A percentile compares a stretch with the other conserved stretches of the same genome.
phyloP scores from a whole-genome alignment of 1,140 invertebrate genomes.

The Drosophila bocqueti region DNA sequence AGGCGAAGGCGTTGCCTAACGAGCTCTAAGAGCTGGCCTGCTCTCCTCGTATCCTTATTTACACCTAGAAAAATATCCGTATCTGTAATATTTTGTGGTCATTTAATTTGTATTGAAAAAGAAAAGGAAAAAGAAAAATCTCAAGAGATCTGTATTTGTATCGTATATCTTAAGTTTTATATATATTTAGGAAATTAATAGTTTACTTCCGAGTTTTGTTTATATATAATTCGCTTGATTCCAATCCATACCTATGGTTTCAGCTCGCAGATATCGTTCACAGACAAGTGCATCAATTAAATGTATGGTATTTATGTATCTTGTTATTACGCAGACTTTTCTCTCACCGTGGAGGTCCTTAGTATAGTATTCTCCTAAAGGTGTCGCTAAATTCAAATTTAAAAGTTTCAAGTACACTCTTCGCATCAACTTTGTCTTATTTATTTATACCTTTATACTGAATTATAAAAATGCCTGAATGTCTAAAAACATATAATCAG shows the following conservation, averaged over 20 bases:
- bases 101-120: too few relatives aligned
- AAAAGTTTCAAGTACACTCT: neutral
- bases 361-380: neutral
- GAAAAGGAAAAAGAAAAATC: too few relatives aligned
- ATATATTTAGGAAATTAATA: too few relatives aligned
- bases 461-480: neutral
- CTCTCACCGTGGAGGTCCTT: neutral
- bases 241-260: too few relatives aligned
- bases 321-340: neutral
- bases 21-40: conserved; percentile 48
- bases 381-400: neutral
- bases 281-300: too few relatives aligned
- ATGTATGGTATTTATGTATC: too few relatives aligned
- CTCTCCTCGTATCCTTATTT: conserved; percentile 5
- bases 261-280: too few relatives aligned
- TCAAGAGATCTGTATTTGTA: too few relatives aligned
- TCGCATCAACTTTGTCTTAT: neutral
- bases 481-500: neutral
- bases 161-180: too few relatives aligned
- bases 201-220: too few relatives aligned
- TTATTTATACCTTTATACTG: neutral
- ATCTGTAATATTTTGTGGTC: neutral
- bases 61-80: neutral
- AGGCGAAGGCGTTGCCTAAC: conserved; percentile 79
- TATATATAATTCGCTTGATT: too few relatives aligned